Percentiles rank a stretch among this genome's conserved stretches.
phyloP scores from a whole-genome alignment of 2,797 vertebrate species.

The Micrastur ruficollis region DNA sequence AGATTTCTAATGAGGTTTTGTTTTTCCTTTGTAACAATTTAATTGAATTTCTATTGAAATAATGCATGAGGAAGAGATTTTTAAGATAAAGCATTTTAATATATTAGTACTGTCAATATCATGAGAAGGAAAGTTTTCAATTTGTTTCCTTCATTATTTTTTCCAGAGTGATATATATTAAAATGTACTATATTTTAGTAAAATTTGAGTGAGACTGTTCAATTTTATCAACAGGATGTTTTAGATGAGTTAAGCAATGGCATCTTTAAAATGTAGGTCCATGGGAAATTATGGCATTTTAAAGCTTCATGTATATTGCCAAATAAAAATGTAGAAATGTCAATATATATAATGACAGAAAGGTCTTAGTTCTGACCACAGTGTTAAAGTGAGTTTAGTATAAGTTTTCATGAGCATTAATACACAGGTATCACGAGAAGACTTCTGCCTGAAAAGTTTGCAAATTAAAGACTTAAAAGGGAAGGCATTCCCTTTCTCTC shows the following conservation, averaged over 20 bases:
- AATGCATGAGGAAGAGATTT: background rate
- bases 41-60: slow-evolving; percentile 3
- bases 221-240: background rate
- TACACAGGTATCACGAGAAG: background rate
- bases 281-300: background rate
- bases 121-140: background rate
- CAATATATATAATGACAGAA: background rate
- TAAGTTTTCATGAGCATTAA: background rate
- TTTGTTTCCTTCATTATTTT: background rate
- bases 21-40: background rate
- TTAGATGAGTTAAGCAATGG: background rate
- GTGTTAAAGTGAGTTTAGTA: background rate
- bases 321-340: background rate
- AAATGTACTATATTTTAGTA: background rate
- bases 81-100: background rate
- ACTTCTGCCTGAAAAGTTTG: background rate
- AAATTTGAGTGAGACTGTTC: background rate
- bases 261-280: background rate
- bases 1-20: background rate
- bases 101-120: background rate
- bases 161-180: background rate
- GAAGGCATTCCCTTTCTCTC: background rate
- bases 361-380: background rate
- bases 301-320: background rate
- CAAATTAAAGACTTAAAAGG: background rate